Conservation (phyloP, 2,797 vertebrate species). For the Falco concolor region DNA sequence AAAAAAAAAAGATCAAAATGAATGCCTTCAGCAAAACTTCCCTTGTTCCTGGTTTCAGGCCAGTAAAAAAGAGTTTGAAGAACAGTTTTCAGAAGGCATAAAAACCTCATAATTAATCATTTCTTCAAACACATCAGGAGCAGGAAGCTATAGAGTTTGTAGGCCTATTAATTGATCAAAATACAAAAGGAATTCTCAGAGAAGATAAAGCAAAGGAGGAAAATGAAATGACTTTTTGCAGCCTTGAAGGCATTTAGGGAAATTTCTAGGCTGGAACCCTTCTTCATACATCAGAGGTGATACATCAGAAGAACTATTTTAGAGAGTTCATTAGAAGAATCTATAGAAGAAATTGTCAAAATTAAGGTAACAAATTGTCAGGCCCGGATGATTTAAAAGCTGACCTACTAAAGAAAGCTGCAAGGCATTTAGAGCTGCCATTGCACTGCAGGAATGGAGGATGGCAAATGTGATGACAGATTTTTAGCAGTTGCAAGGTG, state of each 20-base stretch:
- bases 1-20: background rate
- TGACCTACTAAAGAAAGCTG: constrained; percentile 21
- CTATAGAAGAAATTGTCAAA: constrained; percentile 15
- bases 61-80: constrained; percentile 6
- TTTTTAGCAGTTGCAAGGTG: background rate
- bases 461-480: background rate
- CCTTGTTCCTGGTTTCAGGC: background rate
- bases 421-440: background rate
- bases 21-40: background rate
- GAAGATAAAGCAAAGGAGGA: constrained; percentile 23
- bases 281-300: background rate
- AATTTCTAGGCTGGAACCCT: constrained; percentile 9
- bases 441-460: background rate
- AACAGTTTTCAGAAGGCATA: background rate
- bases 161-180: constrained; percentile 46
- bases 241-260: constrained; percentile 17
- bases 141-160: constrained; percentile 13
- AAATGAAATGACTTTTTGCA: constrained; percentile 7
- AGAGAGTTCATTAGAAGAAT: constrained; percentile 2
- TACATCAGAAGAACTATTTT: background rate
- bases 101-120: constrained; percentile 36
- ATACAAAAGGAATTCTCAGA: constrained; percentile 27
- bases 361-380: constrained; percentile 8
- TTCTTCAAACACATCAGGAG: constrained; percentile 41
- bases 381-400: background rate